These are phyloP conservation scores for Moxostoma hubbsi DNA, from an alignment of 2,797 vertebrate species.

Conservation along the genomic window DNA sequence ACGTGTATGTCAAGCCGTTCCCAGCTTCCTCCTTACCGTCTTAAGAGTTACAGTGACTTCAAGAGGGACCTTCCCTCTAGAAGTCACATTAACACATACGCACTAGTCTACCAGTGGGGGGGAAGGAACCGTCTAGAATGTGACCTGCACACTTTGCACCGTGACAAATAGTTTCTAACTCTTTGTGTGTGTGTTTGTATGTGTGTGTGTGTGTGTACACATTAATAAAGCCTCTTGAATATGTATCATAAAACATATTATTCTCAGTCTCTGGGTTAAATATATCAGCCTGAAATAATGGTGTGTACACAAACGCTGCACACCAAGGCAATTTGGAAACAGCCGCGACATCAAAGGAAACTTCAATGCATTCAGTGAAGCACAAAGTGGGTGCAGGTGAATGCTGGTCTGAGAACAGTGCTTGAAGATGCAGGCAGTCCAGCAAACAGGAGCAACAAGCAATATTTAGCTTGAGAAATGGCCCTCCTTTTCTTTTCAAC, in stretches of 20 bases:
- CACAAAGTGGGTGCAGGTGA: slow-evolving; percentile 16
- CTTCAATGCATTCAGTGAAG: not conserved
- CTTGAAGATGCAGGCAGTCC: not conserved
- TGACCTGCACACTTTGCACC: not conserved
- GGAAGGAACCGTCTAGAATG: not conserved
- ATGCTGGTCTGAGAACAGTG: slow-evolving; percentile 22
- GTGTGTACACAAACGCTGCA: not conserved
- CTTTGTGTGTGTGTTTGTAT: too few species aligned
- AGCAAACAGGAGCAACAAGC: not conserved
- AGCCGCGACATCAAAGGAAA: not conserved
- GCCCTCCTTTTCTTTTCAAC: slow-evolving; percentile 5
- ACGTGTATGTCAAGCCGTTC: too few species aligned
- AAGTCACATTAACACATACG: not conserved
- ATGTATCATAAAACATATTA: not conserved
- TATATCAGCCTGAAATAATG: not conserved
- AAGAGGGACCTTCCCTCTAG: not conserved
- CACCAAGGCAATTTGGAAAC: slow-evolving; percentile 1
- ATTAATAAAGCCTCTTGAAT: not conserved
- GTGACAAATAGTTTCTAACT: too few species aligned
- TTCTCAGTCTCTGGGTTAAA: too few species aligned
- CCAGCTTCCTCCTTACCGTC: too few species aligned
- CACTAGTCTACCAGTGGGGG: too few species aligned
- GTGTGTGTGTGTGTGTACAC: too few species aligned
- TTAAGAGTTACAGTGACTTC: too few species aligned
- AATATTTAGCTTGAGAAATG: slow-evolving; percentile 19